phyloP scores from a whole-genome alignment of 2,888 invertebrate genomes.

The Drosophila heteroneura region DNA sequence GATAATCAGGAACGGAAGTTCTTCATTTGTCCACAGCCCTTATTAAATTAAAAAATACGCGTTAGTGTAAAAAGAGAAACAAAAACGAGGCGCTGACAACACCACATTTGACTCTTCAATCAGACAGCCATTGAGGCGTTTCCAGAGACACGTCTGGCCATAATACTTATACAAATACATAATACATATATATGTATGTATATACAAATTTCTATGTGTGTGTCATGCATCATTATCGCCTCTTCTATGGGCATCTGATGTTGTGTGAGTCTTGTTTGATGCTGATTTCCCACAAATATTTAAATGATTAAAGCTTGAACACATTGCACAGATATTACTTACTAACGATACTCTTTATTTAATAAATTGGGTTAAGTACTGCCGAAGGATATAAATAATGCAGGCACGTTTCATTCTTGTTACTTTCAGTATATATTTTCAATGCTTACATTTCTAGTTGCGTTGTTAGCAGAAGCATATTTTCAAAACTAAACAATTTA shows the following conservation, averaged over 20 bases:
- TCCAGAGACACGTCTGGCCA: slow-evolving; percentile 68
- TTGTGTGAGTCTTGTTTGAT: slow-evolving; percentile 29
- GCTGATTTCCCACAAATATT: slow-evolving; percentile 35
- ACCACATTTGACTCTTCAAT: slow-evolving; percentile 76
- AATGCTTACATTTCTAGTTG: slow-evolving; percentile 53
- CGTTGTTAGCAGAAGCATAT: slow-evolving; percentile 56
- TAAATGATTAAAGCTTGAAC: not conserved
- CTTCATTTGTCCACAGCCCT: slow-evolving; percentile 71
- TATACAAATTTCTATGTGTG: not conserved
- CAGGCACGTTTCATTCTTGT: not conserved
- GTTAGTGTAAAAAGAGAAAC: slow-evolving; percentile 55
- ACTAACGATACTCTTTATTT: slow-evolving; percentile 22
- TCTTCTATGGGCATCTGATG: slow-evolving; percentile 49
- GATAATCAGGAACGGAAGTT: slow-evolving; percentile 75
- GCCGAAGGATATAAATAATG: not conserved
- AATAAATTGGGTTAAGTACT: slow-evolving; percentile 18
- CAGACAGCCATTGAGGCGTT: slow-evolving; percentile 79
- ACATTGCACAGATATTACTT: not conserved
- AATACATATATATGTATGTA: not conserved
- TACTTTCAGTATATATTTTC: not conserved
- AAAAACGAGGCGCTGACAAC: slow-evolving; percentile 50
- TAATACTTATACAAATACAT: slow-evolving; percentile 2
- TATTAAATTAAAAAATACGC: slow-evolving; percentile 57
- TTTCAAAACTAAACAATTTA: slow-evolving; percentile 32
- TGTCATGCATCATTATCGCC: slow-evolving; percentile 66